Conservation (phyloP, 2,888 invertebrate species). For the Cheilosia variabilis region DNA sequence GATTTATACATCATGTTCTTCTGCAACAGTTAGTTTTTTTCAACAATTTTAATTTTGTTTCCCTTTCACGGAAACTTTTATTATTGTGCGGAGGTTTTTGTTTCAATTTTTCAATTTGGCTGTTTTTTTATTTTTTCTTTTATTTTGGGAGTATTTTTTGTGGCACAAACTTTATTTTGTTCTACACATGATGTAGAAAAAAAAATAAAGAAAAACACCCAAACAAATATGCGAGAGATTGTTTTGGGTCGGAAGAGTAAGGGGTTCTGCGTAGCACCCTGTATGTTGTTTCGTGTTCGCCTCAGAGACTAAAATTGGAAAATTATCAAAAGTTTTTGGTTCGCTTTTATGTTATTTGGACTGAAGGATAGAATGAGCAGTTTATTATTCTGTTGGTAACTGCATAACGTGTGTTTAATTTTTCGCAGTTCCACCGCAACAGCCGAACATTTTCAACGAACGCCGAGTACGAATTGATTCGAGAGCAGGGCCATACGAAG, state of each 20-base stretch:
- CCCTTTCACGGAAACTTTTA: slow-evolving; percentile 39
- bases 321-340: slow-evolving; percentile 41
- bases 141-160: slow-evolving; percentile 26
- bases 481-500: slow-evolving; percentile 89
- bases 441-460: slow-evolving; percentile 89
- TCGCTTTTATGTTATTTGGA: slow-evolving; percentile 26
- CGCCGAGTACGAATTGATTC: slow-evolving; percentile 86
- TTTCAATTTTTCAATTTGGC: slow-evolving; percentile 68
- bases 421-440: slow-evolving; percentile 88
- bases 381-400: slow-evolving; percentile 15
- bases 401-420: slow-evolving; percentile 71
- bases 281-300: slow-evolving; percentile 55
- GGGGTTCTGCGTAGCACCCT: slow-evolving; percentile 1
- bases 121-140: slow-evolving; percentile 36
- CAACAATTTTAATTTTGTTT: slow-evolving; percentile 13
- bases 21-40: slow-evolving; percentile 51
- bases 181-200: slow-evolving; percentile 1
- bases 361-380: slow-evolving; percentile 26
- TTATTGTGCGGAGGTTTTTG: slow-evolving; percentile 35
- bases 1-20: slow-evolving; percentile 29
- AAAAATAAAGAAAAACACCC: slow-evolving; percentile 6
- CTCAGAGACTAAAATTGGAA: slow-evolving; percentile 56
- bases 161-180: slow-evolving; percentile 50
- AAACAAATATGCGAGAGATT: slow-evolving; percentile 53
- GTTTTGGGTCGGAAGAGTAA: slow-evolving; percentile 6